These are phyloP conservation scores for Orgyia antiqua DNA, from an alignment of 2,888 invertebrate genomes.

Conservation along the genomic window DNA sequence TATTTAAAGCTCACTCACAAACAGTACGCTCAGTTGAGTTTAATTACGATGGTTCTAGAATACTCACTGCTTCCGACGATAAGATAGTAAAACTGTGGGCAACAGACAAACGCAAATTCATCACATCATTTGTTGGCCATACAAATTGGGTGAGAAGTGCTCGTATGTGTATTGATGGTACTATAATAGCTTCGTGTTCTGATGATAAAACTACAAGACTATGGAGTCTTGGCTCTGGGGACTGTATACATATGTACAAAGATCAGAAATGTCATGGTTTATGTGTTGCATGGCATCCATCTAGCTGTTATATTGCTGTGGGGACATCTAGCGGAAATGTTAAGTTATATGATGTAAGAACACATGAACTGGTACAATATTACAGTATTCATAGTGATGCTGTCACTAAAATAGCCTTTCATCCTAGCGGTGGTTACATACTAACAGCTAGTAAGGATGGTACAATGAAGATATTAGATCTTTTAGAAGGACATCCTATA, in stretches of 20 bases:
- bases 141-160: constrained; percentile 90
- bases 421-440: constrained; percentile 92
- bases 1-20: constrained; percentile 88
- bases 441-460: constrained; percentile 89
- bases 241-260: constrained; percentile 86
- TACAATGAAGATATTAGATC: constrained; percentile 91
- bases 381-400: constrained; percentile 82
- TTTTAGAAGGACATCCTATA: constrained; percentile 92
- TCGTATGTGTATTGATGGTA: constrained; percentile 87
- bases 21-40: constrained; percentile 90
- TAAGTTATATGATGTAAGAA: constrained; percentile 90
- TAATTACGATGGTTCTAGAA: constrained; percentile 83
- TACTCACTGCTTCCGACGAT: constrained; percentile 89
- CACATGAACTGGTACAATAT: constrained; percentile 88
- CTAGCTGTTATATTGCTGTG: constrained; percentile 86
- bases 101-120: constrained; percentile 82
- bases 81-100: constrained; percentile 90
- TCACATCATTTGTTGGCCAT: constrained; percentile 85
- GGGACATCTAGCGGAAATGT: constrained; percentile 86
- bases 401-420: constrained; percentile 87
- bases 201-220: constrained; percentile 91
- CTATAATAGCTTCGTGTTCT: constrained; percentile 88
- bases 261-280: constrained; percentile 81
- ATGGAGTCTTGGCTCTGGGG: constrained; percentile 85
- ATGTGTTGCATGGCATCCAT: constrained; percentile 89